Evolutionary conservation across 2,113 vertebrate species (phyloP).

Genomic region (Boulengeromyrus knoepffleri): DNA sequence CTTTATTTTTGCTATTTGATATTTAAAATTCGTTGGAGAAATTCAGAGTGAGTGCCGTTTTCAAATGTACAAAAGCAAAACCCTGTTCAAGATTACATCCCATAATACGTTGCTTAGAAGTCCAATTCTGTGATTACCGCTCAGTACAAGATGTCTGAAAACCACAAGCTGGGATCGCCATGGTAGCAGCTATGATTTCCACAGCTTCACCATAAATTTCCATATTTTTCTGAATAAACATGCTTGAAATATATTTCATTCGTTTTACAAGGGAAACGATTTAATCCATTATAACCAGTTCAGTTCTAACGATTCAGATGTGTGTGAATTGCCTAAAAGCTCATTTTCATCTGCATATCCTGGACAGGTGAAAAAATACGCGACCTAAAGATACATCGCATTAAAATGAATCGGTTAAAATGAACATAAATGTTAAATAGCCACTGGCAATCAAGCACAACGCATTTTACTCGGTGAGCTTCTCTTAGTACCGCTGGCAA

Average conservation of each 20-base stretch:
- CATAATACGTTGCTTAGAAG: background rate
- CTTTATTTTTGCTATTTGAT: slow-evolving; percentile 5
- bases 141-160: background rate
- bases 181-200: background rate
- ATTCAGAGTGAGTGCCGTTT: background rate
- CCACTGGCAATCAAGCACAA: background rate
- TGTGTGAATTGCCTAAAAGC: background rate
- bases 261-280: background rate
- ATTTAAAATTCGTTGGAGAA: background rate
- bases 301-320: background rate
- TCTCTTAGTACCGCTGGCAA: background rate
- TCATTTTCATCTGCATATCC: background rate
- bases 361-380: background rate
- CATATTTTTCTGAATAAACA: slow-evolving; percentile 2
- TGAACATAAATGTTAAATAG: background rate
- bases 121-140: background rate
- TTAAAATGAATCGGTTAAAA: background rate
- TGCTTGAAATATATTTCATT: background rate
- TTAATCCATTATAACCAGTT: background rate
- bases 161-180: background rate
- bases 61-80: background rate
- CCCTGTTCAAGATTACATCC: background rate
- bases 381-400: background rate
- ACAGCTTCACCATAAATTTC: background rate
- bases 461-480: background rate